Percentiles rank a stretch among this genome's conserved stretches.
Conservation (phyloP, 2,797 vertebrate genomes). For the Pseudochirops corinnae region DNA sequence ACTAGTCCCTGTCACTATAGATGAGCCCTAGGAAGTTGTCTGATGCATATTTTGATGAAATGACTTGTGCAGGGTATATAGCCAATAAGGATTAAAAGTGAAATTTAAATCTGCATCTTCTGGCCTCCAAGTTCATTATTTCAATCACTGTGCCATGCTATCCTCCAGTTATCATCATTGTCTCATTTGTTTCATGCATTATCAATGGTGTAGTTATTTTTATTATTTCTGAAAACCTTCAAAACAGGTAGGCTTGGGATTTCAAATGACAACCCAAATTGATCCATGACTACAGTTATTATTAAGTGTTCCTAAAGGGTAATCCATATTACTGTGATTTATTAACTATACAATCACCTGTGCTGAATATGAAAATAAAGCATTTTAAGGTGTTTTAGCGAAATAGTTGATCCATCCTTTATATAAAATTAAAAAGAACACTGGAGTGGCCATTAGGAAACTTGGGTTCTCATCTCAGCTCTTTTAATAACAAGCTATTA, state of each 20-base stretch:
- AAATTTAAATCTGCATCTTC: background rate
- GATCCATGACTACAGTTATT: constrained; percentile 53
- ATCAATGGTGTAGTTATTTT: background rate
- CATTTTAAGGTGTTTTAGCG: background rate
- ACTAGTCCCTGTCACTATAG: background rate
- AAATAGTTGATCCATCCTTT: background rate
- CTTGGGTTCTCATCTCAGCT: background rate
- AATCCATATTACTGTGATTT: constrained; percentile 56
- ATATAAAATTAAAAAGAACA: background rate
- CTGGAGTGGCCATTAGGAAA: background rate
- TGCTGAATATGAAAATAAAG: background rate
- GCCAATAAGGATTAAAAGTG: background rate
- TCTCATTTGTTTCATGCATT: background rate
- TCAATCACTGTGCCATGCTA: background rate
- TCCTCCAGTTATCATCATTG: background rate
- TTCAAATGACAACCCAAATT: constrained; percentile 42
- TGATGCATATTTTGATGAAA: background rate
- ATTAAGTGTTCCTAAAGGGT: constrained; percentile 55
- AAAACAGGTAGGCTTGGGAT: constrained; percentile 23
- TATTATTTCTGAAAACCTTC: constrained; percentile 43
- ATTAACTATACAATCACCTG: background rate
- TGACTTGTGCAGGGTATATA: background rate
- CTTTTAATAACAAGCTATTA: background rate
- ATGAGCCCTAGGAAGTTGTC: background rate
- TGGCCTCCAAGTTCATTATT: background rate